Evolutionary conservation across 2,888 invertebrate species (phyloP), one percentile per base, ranked within the genome.

Genomic region (Clunio marinus): DNA sequence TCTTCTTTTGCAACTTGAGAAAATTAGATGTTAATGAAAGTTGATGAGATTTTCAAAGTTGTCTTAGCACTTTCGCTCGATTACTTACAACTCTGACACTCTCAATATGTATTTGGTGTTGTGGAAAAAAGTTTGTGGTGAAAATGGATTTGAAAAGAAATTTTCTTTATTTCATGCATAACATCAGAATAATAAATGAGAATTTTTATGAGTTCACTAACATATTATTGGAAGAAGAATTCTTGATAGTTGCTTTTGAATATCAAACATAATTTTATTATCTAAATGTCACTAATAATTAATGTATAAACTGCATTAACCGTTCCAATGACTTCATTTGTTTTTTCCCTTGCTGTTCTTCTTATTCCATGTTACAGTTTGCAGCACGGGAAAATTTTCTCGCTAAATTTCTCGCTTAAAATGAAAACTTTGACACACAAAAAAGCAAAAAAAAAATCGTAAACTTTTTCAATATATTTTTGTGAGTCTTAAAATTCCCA

Each of bases 21-120:
- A 57, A 57, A 57, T 57, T 57, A 27, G 57, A 57, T 57, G 57
- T 57, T 57, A 57, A 57, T 57, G 57, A 57, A 57, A 27, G 57
- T 57, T 20, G 22, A 51, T 17, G 51, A 20, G 17, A 45, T 45
- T 51, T 51, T 51, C 17, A 51, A 41, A 15, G 41, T n/a, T 41
- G 10, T 41, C 41, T 41, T 41, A 3, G 3, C 41, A n/a, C 15
- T 41, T 41, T 15, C 15, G 41, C 41, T 41, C 41, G 41, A 41
- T n/a, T n/a, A n/a, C 32, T 32, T 10, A 32, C 4, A 32, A 7
- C 32, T 7, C 10, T 32, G 10, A 7, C 32, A 32, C 4, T 4
- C 32, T 32, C 32, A 32, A 32, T 10, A 32, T 4, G 5, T 32
- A 51, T 51, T 51, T 17, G 51, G 20, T 51, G 51, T 32, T n/a